Evolutionary conservation across 2,888 invertebrate genomes (phyloP).

Genomic region (Ephialtes manifestator): DNA sequence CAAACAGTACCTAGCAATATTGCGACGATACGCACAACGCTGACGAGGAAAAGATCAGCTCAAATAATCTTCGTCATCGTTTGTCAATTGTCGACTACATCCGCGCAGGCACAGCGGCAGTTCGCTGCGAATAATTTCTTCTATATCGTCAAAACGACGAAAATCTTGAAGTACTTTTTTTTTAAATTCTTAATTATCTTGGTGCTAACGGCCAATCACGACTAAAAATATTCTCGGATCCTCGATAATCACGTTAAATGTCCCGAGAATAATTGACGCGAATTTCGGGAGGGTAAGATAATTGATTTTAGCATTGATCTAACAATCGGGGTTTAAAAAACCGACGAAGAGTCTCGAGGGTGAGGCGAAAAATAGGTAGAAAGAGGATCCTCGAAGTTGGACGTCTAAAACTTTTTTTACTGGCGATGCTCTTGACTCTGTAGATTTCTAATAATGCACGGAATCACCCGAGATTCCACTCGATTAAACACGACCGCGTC

Average conservation of each 20-base stretch:
- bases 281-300: conserved; percentile 1
- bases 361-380: conserved; percentile 41
- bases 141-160: neutral
- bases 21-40: conserved; percentile 44
- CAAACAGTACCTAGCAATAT: conserved; percentile 79
- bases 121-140: conserved; percentile 37
- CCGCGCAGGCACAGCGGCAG: neutral
- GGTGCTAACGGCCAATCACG: conserved; percentile 14
- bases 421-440: conserved; percentile 79
- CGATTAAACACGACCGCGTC: conserved; percentile 27
- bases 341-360: neutral
- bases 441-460: conserved; percentile 75
- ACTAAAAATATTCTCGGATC: neutral
- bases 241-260: neutral
- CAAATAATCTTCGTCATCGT: conserved; percentile 47
- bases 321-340: conserved; percentile 26
- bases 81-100: conserved; percentile 25
- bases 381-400: conserved; percentile 70
- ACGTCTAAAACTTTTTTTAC: conserved; percentile 76
- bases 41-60: conserved; percentile 36
- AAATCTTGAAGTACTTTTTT: neutral
- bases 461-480: conserved; percentile 2
- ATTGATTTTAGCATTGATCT: neutral
- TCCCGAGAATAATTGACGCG: neutral
- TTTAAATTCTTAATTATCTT: neutral